Evolutionary conservation across 2,113 vertebrate species (phyloP).

Genomic region (Rissa tridactyla): DNA sequence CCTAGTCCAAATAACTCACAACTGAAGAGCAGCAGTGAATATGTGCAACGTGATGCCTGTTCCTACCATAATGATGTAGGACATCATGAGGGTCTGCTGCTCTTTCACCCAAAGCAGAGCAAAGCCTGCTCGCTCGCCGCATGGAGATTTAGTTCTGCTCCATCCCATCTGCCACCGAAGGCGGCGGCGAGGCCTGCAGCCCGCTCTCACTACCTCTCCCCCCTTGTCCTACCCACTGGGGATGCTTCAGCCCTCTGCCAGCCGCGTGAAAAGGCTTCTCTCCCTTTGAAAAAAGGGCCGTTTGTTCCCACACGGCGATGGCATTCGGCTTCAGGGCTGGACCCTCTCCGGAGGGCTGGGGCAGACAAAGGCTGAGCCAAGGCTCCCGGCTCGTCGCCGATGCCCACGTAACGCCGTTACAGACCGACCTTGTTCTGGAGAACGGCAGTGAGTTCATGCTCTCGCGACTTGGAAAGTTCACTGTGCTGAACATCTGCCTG

Average conservation of each 20-base stretch:
- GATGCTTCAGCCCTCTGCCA: background rate
- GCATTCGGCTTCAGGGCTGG: background rate
- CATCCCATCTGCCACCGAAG: background rate
- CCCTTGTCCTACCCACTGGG: background rate
- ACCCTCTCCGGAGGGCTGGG: background rate
- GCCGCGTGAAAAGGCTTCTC: background rate
- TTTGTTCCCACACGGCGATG: background rate
- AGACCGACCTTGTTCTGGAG: background rate
- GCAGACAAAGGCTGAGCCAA: background rate
- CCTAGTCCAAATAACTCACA: background rate
- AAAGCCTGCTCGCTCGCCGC: fast-evolving
- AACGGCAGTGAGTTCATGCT: background rate
- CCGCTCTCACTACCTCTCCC: background rate
- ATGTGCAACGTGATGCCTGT: background rate
- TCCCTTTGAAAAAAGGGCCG: background rate
- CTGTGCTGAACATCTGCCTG: background rate
- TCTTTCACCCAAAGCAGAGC: background rate
- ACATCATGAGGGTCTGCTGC: background rate
- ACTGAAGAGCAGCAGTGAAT: background rate
- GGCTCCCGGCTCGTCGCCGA: fast-evolving
- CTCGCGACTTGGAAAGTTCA: background rate
- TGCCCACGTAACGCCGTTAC: background rate
- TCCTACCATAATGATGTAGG: background rate
- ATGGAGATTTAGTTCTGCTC: background rate
- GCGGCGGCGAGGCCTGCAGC: background rate